Conservation (phyloP, 2,797 vertebrate species). For the Falco concolor region DNA sequence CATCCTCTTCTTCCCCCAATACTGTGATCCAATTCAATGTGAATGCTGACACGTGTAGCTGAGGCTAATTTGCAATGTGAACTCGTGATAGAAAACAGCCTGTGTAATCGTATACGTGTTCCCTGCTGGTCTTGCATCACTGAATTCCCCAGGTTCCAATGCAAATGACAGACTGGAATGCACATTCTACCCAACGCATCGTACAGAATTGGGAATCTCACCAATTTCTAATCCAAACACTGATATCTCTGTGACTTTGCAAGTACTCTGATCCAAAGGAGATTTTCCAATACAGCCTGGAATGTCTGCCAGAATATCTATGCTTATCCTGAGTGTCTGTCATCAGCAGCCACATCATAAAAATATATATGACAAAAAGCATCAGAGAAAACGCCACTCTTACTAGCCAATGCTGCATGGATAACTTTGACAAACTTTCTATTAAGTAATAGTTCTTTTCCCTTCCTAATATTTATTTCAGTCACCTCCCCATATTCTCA, state of each 20-base stretch:
- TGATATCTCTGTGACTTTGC: background rate
- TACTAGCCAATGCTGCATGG: background rate
- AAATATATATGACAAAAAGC: background rate
- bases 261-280: background rate
- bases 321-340: background rate
- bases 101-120: background rate
- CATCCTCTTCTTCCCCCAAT: background rate
- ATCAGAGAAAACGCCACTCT: background rate
- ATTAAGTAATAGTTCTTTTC: background rate
- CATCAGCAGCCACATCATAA: background rate
- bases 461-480: background rate
- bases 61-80: background rate
- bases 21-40: background rate
- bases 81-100: slow-evolving; percentile 20
- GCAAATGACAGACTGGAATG: slow-evolving; percentile 8
- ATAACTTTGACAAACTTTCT: background rate
- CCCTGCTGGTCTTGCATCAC: slow-evolving; percentile 6
- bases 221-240: slow-evolving; percentile 1
- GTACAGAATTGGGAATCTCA: background rate
- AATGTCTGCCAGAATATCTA: background rate
- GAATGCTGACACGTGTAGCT: background rate
- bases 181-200: background rate
- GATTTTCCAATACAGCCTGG: background rate
- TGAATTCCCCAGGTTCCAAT: slow-evolving; percentile 6
- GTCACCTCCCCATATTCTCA: background rate